These are phyloP conservation scores for Hyposoter didymator DNA, from an alignment of 2,888 invertebrate genomes.

Conservation along the genomic window DNA sequence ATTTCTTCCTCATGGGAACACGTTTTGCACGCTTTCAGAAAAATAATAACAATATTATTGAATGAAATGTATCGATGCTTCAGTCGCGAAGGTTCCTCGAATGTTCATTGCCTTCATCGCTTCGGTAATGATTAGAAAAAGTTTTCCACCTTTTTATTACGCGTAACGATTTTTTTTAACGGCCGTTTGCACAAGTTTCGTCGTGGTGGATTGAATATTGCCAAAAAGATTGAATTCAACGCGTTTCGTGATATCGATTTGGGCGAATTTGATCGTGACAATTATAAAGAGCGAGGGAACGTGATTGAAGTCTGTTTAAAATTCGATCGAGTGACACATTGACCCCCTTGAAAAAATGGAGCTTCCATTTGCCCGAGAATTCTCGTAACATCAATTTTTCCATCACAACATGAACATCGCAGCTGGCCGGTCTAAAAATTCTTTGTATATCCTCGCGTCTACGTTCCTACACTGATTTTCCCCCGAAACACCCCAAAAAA, in stretches of 20 bases:
- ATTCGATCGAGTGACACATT: slow-evolving; percentile 72
- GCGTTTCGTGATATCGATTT: neutral
- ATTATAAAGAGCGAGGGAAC: neutral
- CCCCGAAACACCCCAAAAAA: slow-evolving; percentile 43
- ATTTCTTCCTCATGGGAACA: neutral
- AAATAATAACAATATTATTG: too few relatives aligned
- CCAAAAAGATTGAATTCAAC: neutral
- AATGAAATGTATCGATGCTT: neutral
- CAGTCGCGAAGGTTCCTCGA: neutral
- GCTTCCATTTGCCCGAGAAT: slow-evolving; percentile 27
- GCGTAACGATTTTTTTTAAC: neutral
- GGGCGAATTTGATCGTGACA: neutral
- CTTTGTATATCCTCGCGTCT: slow-evolving; percentile 40
- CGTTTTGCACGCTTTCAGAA: neutral
- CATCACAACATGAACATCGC: neutral
- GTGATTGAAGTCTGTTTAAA: slow-evolving; percentile 1
- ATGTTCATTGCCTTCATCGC: too few relatives aligned
- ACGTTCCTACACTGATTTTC: slow-evolving; percentile 46
- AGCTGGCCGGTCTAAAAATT: slow-evolving; percentile 41
- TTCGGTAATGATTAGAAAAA: neutral
- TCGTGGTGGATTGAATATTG: neutral
- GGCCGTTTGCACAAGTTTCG: neutral
- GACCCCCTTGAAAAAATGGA: slow-evolving; percentile 52
- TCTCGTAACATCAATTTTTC: slow-evolving; percentile 48
- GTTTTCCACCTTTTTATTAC: neutral